Base-by-base conservation (phyloP, 2,888 invertebrate species). In the Apotomis capreana region DNA sequence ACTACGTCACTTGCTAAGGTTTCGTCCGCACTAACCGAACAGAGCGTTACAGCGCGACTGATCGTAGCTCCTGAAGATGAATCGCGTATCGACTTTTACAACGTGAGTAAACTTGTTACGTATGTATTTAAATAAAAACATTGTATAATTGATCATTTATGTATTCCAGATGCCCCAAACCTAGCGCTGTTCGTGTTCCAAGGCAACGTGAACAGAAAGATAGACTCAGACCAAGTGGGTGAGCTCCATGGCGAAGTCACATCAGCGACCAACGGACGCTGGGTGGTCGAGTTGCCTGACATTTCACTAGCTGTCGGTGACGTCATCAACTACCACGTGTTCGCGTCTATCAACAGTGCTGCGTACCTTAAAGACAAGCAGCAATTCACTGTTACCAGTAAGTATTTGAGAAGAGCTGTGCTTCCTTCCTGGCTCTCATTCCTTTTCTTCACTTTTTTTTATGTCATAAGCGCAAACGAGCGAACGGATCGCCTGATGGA, bases 181-280 rank as follows among this genome's bases (percentile, higher is more conserved):
- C 78, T 95, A 0, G 86, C 87, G 63, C 81, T 94, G 5, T 95
- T 96, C 79, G 94, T 91, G 0, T 96, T 96, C 82, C 95, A 96
- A 86, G 95, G 95, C 0, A 95, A 95, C 75, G 79, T 95, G 13
- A 96, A 96, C 82, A 88, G 91, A 40, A 80, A 82, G 0, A 94
- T 96, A 72, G 82, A 76, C 0, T 78, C 83, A 2, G 88, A 87
- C 6, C 92, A 94, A 67, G 87, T 90, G 0, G 96, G 96, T 0
- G 85, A 91, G 2, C 92, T 95, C 54, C 82, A 84, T 0, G 94
- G 91, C 0, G 94, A 95, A 73, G 84, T 94, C 0, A 81, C 81
- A 0, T 68, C 76, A 3, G 80, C 94, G 0, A 85, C 77, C 3
- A 79, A 94, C 57, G 94, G 93, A 0, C 83, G 85, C 37, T 96